Percentiles rank a stretch among this genome's conserved stretches.
Evolutionary conservation across 1,140 invertebrate species (phyloP).

Genomic region (Drosophila micromelanica): DNA sequence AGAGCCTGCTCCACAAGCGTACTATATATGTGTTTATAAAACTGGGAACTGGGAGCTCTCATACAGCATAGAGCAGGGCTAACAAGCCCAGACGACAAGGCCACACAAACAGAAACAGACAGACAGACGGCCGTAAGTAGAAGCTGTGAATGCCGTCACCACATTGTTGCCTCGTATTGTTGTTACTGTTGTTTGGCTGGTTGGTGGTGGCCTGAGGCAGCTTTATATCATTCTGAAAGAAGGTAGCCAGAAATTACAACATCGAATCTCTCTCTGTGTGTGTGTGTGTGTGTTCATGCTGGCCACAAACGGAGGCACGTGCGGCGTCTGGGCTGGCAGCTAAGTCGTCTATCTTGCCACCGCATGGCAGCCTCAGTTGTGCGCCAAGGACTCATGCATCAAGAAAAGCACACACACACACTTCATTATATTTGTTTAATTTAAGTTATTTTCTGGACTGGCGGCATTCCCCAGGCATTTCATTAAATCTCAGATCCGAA

Average conservation of each 20-base stretch:
- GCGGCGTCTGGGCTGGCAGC: slow-evolving; percentile 22
- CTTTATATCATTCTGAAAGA: slow-evolving; percentile 51
- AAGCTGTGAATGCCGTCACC: slow-evolving; percentile 23
- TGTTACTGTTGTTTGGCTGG: not conserved
- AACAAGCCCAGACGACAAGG: slow-evolving; percentile 27
- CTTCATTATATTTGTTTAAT: slow-evolving; percentile 73
- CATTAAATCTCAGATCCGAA: slow-evolving; percentile 60
- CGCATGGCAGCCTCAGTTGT: slow-evolving; percentile 38
- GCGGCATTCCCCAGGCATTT: slow-evolving; percentile 25
- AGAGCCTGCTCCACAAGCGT: slow-evolving; percentile 8
- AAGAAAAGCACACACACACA: slow-evolving; percentile 16
- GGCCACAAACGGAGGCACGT: slow-evolving; percentile 46
- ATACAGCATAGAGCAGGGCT: slow-evolving; percentile 3
- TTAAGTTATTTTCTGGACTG: slow-evolving; percentile 61
- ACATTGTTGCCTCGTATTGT: slow-evolving; percentile 30
- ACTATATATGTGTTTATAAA: slow-evolving; percentile 1
- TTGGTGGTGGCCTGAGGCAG: slow-evolving; percentile 15
- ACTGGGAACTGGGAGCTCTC: not conserved
- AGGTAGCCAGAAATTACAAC: slow-evolving; percentile 65
- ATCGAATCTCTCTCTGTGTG: not conserved
- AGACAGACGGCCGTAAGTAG: slow-evolving; percentile 17
- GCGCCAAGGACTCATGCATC: slow-evolving; percentile 34
- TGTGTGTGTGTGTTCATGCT: slow-evolving; percentile 31
- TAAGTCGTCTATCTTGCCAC: slow-evolving; percentile 60
- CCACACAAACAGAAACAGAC: slow-evolving; percentile 13